phyloP scores from a whole-genome alignment of 2,888 invertebrate genomes.

The Troglohyphantes excavatus region DNA sequence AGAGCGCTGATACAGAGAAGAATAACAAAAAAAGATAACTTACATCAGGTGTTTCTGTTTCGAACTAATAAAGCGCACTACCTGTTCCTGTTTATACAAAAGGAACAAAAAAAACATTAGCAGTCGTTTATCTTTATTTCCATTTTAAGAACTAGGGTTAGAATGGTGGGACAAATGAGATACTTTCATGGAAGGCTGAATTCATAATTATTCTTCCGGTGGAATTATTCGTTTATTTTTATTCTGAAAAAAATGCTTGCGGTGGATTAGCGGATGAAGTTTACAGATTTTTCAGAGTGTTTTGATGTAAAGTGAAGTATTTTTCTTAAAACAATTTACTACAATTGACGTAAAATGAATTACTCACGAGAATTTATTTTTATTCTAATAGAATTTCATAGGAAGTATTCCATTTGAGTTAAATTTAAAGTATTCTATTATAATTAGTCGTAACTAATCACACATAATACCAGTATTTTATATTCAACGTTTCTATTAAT shows the following conservation, averaged over 20 bases:
- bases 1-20: not conserved
- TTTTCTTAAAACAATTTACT: no score
- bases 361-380: no score
- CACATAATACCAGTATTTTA: no score
- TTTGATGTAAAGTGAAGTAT: no score
- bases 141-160: slow-evolving; percentile 41
- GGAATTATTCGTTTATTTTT: slow-evolving; percentile 26
- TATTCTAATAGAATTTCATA: no score
- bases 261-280: no score
- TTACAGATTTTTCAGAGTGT: no score
- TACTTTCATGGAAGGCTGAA: slow-evolving; percentile 31
- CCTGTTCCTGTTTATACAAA: slow-evolving; percentile 10
- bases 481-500: no score
- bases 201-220: slow-evolving; percentile 43
- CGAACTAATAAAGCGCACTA: slow-evolving; percentile 53
- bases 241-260: not conserved
- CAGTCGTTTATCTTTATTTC: slow-evolving; percentile 65
- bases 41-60: slow-evolving; percentile 60
- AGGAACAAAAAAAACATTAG: slow-evolving; percentile 10
- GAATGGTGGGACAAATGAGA: slow-evolving; percentile 39
- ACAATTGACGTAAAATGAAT: no score
- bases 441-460: no score
- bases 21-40: slow-evolving; percentile 1
- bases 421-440: no score
- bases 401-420: no score